phyloP scores from a whole-genome alignment of 2,888 invertebrate genomes.

The Drosophila formosana region DNA sequence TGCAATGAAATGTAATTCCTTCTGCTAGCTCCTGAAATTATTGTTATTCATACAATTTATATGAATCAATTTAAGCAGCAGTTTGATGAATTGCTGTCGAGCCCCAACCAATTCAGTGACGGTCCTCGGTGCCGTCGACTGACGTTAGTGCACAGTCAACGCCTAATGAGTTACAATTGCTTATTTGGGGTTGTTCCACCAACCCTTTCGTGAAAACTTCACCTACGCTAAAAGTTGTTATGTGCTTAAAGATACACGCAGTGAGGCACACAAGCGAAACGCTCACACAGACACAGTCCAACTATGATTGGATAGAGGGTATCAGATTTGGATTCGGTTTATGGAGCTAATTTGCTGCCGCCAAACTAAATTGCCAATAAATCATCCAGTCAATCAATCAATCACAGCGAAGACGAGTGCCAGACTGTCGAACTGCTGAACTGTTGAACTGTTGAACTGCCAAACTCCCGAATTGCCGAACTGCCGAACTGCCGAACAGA shows the following conservation, averaged over 20 bases:
- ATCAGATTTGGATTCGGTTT: constrained; percentile 61
- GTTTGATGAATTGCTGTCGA: not conserved
- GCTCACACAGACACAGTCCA: not conserved
- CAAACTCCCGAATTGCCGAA: not conserved
- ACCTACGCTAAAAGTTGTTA: constrained; percentile 67
- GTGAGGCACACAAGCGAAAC: not conserved
- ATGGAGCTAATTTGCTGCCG: constrained; percentile 67
- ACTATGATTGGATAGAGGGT: not conserved
- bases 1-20: not conserved
- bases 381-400: constrained; percentile 74
- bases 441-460: not conserved
- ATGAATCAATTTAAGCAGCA: not conserved
- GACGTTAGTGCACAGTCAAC: constrained; percentile 59
- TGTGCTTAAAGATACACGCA: constrained; percentile 65
- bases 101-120: not conserved
- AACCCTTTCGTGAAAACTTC: constrained; percentile 50
- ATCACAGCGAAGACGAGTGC: constrained; percentile 46
- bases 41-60: not conserved
- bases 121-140: constrained; percentile 12
- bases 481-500: not conserved
- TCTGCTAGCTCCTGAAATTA: not conserved
- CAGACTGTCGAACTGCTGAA: constrained; percentile 11
- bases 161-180: constrained; percentile 78
- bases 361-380: constrained; percentile 75
- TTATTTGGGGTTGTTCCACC: constrained; percentile 51